A percentile compares a stretch with the other conserved stretches of the same genome.
Conservation (phyloP, 2,888 invertebrate genomes). For the Nomada ruficornis region DNA sequence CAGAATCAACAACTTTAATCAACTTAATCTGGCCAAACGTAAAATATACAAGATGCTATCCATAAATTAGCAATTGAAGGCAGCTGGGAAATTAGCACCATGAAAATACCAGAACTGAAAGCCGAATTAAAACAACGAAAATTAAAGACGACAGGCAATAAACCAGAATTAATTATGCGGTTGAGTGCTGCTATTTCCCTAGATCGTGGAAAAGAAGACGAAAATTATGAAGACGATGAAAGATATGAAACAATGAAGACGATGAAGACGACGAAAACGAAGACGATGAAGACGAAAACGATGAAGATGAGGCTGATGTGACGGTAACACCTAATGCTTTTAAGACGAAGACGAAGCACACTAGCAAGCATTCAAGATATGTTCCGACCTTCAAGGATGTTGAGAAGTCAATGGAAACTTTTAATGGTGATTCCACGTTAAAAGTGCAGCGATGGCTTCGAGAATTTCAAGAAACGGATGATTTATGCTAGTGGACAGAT, state of each 20-base stretch:
- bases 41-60: too few relatives aligned
- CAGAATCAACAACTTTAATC: too few relatives aligned
- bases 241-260: background rate
- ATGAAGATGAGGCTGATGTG: background rate
- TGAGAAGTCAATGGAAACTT: slow-evolving; percentile 2
- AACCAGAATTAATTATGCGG: too few relatives aligned
- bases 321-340: too few relatives aligned
- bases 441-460: background rate
- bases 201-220: background rate
- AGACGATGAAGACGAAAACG: background rate
- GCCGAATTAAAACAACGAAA: too few relatives aligned
- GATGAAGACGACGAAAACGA: background rate
- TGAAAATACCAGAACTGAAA: too few relatives aligned
- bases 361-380: background rate
- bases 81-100: too few relatives aligned
- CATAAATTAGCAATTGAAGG: too few relatives aligned
- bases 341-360: too few relatives aligned
- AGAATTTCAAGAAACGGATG: background rate
- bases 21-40: too few relatives aligned
- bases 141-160: too few relatives aligned
- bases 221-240: background rate
- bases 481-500: background rate
- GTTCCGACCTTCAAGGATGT: background rate
- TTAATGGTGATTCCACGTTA: background rate
- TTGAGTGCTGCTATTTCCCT: background rate